A percentile compares a stretch with the other conserved stretches of the same genome.
Conservation (phyloP, 2,113 vertebrate genomes). For the Ciconia boyciana region DNA sequence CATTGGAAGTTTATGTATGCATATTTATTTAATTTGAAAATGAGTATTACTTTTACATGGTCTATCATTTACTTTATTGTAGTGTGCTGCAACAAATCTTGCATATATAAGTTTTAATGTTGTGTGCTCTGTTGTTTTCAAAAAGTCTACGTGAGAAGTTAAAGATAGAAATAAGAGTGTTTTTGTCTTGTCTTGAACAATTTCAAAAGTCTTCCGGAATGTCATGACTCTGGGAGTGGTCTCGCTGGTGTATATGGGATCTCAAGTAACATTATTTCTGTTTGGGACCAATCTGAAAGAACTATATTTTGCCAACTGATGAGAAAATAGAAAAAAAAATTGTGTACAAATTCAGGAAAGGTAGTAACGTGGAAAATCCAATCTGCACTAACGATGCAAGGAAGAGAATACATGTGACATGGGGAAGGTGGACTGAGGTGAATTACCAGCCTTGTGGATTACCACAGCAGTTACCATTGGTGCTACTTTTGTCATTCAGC, state of each 20-base stretch:
- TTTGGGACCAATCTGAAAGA: neutral
- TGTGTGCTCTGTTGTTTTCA: neutral
- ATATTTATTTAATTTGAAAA: neutral
- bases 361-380: neutral
- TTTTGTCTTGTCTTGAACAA: neutral
- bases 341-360: neutral
- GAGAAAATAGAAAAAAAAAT: neutral
- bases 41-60: neutral
- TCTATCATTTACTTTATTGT: neutral
- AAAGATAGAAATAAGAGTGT: neutral
- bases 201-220: neutral
- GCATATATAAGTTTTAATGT: neutral
- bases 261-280: neutral
- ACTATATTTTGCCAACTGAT: neutral
- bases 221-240: neutral
- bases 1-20: neutral
- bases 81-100: neutral
- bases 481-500: neutral
- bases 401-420: neutral
- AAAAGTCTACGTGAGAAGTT: neutral
- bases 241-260: neutral
- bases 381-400: neutral
- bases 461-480: neutral
- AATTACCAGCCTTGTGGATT: neutral
- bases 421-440: neutral